Conservation (phyloP, 1,140 invertebrate genomes). For the Drosophila elegans region DNA sequence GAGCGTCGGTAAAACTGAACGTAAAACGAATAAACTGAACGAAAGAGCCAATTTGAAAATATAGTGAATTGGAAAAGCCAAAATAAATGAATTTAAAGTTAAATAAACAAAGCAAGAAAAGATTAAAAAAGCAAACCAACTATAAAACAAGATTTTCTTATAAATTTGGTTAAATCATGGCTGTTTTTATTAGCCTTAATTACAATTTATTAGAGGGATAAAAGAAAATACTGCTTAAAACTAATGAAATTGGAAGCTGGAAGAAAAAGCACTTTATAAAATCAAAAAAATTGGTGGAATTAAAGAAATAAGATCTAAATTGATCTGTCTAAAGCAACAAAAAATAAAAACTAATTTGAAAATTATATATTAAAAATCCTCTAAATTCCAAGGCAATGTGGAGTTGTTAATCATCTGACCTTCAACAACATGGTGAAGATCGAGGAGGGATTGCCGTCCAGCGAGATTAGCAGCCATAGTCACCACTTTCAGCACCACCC, state of each 20-base stretch:
- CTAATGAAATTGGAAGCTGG: no score
- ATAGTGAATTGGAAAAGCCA: neutral
- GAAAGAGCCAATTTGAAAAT: conserved; percentile 33
- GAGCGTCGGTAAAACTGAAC: conserved; percentile 47
- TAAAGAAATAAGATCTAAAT: no score
- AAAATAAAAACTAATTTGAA: neutral
- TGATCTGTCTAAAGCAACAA: neutral
- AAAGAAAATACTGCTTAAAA: no score
- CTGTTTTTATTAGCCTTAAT: no score
- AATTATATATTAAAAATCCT: neutral
- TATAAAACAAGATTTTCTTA: no score
- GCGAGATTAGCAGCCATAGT: conserved; percentile 49
- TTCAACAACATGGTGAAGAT: conserved; percentile 73
- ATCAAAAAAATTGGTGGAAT: no score
- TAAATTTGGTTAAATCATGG: no score
- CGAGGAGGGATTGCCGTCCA: conserved; percentile 58
- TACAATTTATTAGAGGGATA: no score
- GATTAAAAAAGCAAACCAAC: neutral
- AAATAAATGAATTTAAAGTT: conserved; percentile 4
- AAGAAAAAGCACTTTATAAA: no score
- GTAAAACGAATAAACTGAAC: conserved; percentile 14
- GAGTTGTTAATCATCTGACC: neutral
- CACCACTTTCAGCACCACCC: conserved; percentile 46
- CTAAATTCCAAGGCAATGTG: conserved; percentile 14
- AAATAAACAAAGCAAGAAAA: neutral